These are phyloP conservation scores for Gorsachius goisagi DNA, from an alignment of 2,113 vertebrate genomes.

Conservation along the genomic window DNA sequence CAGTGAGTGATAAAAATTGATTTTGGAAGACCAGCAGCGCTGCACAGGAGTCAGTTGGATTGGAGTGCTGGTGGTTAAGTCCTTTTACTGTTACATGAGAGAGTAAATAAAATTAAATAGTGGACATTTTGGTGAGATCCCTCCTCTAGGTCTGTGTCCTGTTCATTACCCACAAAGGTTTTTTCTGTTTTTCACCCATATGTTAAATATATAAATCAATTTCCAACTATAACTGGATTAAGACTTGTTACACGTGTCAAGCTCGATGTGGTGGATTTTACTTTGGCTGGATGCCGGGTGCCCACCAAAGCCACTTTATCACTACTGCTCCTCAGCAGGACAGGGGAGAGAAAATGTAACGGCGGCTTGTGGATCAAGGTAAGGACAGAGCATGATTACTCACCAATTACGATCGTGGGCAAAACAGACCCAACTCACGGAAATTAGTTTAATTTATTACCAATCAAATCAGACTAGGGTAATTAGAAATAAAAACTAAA, in stretches of 20 bases:
- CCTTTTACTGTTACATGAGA: not conserved
- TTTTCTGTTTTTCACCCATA: not conserved
- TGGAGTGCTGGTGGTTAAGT: not conserved
- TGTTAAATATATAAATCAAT: not conserved
- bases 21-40: not conserved
- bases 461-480: not conserved
- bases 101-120: not conserved
- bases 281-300: not conserved
- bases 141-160: not conserved
- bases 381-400: not conserved
- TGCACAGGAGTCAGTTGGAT: not conserved
- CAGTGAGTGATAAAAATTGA: not conserved
- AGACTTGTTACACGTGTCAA: not conserved
- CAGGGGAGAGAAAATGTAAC: not conserved
- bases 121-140: not conserved
- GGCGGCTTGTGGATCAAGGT: not conserved
- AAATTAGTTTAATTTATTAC: not conserved
- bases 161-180: not conserved
- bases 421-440: not conserved
- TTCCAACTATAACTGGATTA: not conserved
- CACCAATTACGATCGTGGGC: not conserved
- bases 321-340: not conserved
- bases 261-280: not conserved
- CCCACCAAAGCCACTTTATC: not conserved
- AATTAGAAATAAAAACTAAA: not conserved